Conservation (phyloP, 2,113 vertebrate species). For the Aegotheles bennettii region DNA sequence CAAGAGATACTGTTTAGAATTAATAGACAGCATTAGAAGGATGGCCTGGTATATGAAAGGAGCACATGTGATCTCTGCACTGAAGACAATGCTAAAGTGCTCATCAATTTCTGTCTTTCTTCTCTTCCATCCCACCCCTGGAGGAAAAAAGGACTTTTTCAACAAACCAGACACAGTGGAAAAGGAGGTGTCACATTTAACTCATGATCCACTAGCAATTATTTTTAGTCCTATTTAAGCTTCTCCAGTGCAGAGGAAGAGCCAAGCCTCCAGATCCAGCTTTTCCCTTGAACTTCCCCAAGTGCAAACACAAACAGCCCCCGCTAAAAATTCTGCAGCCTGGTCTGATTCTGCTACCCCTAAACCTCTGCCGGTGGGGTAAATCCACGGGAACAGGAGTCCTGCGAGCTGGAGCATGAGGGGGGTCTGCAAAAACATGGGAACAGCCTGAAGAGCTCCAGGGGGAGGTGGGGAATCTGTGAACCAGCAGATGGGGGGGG, state of each 20-base stretch:
- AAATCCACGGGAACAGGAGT: background rate
- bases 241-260: background rate
- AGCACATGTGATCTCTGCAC: background rate
- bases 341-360: background rate
- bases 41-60: background rate
- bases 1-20: background rate
- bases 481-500: accelerated
- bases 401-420: background rate
- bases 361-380: background rate
- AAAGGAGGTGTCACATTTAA: background rate
- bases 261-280: background rate
- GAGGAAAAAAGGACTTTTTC: background rate
- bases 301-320: background rate
- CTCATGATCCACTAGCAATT: background rate
- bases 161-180: background rate
- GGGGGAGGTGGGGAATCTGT: background rate
- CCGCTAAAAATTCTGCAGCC: background rate
- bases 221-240: background rate
- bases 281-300: background rate
- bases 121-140: background rate
- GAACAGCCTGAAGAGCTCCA: background rate
- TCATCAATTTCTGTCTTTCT: background rate
- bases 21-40: background rate
- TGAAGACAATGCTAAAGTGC: background rate
- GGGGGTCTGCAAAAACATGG: background rate